Evolutionary conservation across 2,888 invertebrate genomes (phyloP).

Genomic region (Trichopoda pennipes): DNA sequence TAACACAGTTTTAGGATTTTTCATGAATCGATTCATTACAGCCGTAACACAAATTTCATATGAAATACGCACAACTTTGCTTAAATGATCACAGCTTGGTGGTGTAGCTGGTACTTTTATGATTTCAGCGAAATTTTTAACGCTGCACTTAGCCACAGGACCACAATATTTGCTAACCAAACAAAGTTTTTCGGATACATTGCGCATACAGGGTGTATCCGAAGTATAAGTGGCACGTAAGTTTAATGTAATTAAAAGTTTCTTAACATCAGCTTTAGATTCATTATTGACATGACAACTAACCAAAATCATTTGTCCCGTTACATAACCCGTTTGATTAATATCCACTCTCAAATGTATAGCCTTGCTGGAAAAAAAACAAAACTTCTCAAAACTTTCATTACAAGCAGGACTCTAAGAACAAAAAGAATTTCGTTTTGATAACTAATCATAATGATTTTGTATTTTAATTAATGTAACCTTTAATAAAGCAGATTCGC

Average conservation of each 20-base stretch:
- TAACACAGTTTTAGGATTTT: conserved; percentile 75
- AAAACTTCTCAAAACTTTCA: conserved; percentile 76
- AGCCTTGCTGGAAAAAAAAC: conserved; percentile 74
- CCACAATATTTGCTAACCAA: conserved; percentile 75
- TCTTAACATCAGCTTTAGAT: conserved; percentile 82
- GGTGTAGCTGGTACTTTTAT: conserved; percentile 79
- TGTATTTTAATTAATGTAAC: conserved; percentile 66
- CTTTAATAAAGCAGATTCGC: conserved; percentile 82
- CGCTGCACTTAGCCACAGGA: conserved; percentile 71
- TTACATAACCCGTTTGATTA: conserved; percentile 79
- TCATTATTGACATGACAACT: conserved; percentile 83
- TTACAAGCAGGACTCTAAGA: conserved; percentile 73
- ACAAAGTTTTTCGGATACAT: conserved; percentile 75
- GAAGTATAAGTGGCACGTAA: conserved; percentile 80
- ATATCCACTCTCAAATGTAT: conserved; percentile 75
- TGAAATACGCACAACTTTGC: conserved; percentile 78
- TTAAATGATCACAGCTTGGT: conserved; percentile 78
- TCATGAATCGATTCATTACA: conserved; percentile 75
- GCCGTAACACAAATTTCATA: conserved; percentile 78
- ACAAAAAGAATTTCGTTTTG: background rate
- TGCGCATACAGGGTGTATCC: conserved; percentile 74
- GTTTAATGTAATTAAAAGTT: conserved; percentile 80
- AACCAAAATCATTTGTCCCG: conserved; percentile 78
- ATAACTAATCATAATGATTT: background rate
- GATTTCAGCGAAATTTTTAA: conserved; percentile 73